Evolutionary conservation across 2,797 vertebrate genomes (phyloP), one percentile per base, ranked within the genome.

Genomic region (Buceros bicornis): DNA sequence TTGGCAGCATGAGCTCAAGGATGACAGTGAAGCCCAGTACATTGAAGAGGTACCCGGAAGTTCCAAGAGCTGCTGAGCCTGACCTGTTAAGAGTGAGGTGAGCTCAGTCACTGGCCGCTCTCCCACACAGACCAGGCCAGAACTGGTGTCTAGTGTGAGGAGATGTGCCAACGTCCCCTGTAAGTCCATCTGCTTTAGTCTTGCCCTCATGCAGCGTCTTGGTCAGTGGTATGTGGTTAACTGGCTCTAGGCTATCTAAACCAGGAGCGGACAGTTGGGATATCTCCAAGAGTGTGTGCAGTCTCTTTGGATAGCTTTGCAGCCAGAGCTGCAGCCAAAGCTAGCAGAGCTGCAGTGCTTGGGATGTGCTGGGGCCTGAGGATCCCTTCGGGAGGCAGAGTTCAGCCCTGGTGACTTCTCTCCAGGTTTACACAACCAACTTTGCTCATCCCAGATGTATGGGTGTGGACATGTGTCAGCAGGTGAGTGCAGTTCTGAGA

Each of bases 371-470:
- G 5, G 31, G 45, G 22, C 45, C 70, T 29, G 54, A 45, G 28
- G 16, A 35, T 48, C 37, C 33, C 43, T 21, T 20, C 3, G 33
- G 28, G 25, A 48, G 47, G 58, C 56, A 66, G 58, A 58, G 15
- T 6, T 50, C 40, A 57, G 47, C 54, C 47, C 62, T 2, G 2
- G 4, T 13, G 25, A 26, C 25, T 16, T 60, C 16, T 53, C 25
- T 50, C 66, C 35, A 11, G 43, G 33, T 57, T 69, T 47, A 6
- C 29, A 33, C 40, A 57, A 48, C 42, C 2, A 57, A 1, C 65
- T 60, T 35, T 29, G 29, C 53, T 74, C 1, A 0, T n/a, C 40
- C 40, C 25, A 47, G 0, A 56, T 0, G 0, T 31, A 2, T 2
- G 16, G 73, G 14, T 9, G 28, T 26, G 60, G 61, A 40, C 4